Conservation (phyloP, 2,888 invertebrate species). For the Diarsia brunnea region DNA sequence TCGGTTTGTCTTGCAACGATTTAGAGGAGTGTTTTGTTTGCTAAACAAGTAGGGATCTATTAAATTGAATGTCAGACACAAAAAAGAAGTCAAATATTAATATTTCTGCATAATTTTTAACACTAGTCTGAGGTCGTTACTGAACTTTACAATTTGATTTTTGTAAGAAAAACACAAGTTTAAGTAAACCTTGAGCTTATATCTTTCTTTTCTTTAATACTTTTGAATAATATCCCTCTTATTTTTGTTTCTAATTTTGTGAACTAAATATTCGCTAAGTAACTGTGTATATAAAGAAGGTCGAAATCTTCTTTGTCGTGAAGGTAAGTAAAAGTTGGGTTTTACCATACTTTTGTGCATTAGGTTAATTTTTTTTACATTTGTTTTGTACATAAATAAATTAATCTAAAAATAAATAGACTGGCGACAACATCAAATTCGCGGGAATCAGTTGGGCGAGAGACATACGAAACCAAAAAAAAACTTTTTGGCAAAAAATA, state of each 20-base stretch:
- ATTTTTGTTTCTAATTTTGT: neutral
- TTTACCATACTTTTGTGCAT: no score
- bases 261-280: neutral
- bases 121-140: neutral
- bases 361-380: no score
- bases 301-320: neutral
- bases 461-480: neutral
- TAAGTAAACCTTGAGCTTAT: constrained; percentile 16
- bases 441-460: neutral
- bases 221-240: neutral
- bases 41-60: constrained; percentile 1
- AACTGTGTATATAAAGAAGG: neutral
- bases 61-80: constrained; percentile 10
- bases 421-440: neutral
- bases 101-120: constrained; percentile 3
- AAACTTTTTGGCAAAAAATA: no score
- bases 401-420: neutral
- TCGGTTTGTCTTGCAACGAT: constrained; percentile 21
- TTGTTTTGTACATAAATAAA: no score
- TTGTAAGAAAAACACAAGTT: neutral
- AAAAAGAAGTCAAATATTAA: neutral
- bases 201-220: constrained; percentile 11
- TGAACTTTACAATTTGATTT: neutral
- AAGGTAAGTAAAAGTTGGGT: no score
- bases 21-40: constrained; percentile 12